Conservation (phyloP, 2,888 invertebrate genomes). For the Cacoxenus indagator region DNA sequence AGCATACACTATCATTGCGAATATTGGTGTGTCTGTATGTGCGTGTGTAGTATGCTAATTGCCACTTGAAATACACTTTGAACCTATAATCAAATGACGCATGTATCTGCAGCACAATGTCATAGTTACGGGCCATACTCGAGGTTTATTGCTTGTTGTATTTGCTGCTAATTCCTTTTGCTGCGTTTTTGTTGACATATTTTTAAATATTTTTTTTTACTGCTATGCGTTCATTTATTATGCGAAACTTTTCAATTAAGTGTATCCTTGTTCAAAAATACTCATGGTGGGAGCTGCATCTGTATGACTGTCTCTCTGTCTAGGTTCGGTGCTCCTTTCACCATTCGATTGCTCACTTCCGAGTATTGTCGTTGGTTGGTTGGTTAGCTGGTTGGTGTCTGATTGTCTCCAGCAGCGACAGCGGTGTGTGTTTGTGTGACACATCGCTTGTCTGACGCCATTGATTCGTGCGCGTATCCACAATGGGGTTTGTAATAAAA, state of each 20-base stretch:
- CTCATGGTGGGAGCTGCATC: constrained; percentile 4
- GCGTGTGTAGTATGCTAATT: neutral
- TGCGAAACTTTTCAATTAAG: constrained; percentile 24
- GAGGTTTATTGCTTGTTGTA: neutral
- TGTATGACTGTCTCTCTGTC: constrained; percentile 1
- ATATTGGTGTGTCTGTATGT: neutral
- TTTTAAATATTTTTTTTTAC: neutral
- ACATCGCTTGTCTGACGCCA: constrained; percentile 30
- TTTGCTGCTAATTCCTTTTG: neutral
- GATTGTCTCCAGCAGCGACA: neutral
- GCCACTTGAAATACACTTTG: neutral
- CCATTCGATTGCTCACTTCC: constrained; percentile 54
- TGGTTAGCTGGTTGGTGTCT: constrained; percentile 12
- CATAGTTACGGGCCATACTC: neutral
- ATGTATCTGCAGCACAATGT: neutral
- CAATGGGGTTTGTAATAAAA: constrained; percentile 51
- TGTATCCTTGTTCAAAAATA: constrained; percentile 2
- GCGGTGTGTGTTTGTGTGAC: constrained; percentile 27
- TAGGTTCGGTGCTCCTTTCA: neutral
- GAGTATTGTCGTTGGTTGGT: constrained; percentile 19
- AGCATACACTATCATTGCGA: neutral
- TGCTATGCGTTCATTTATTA: neutral
- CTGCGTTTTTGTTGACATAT: neutral
- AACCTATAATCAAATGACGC: neutral
- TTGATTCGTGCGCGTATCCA: constrained; percentile 34